A percentile compares a stretch with the other conserved stretches of the same genome.
phyloP scores from a whole-genome alignment of 2,113 vertebrate genomes.

The Candoia aspera region DNA sequence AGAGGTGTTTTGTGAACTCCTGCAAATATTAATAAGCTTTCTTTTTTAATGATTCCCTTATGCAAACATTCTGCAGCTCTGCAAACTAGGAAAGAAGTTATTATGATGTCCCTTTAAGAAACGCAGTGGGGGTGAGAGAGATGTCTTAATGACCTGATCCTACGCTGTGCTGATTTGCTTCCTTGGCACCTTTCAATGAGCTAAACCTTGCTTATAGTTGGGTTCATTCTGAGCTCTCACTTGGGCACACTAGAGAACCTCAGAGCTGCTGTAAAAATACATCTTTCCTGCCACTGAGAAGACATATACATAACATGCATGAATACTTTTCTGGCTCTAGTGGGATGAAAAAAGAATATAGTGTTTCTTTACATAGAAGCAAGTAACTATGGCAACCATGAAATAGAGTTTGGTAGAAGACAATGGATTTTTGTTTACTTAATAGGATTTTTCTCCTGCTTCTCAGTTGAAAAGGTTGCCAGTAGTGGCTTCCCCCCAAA shows the following conservation, averaged over 20 bases:
- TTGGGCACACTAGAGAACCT: not conserved
- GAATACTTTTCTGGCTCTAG: not conserved
- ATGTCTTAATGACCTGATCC: not conserved
- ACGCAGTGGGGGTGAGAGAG: not conserved
- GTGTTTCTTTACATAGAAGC: not conserved
- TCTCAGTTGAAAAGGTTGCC: not conserved
- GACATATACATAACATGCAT: not conserved
- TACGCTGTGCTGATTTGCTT: not conserved
- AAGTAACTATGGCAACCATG: not conserved
- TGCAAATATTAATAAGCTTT: conserved; percentile 8
- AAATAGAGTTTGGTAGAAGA: not conserved
- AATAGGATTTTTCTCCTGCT: not conserved
- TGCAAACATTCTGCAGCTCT: not conserved
- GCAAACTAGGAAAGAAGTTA: conserved; percentile 1
- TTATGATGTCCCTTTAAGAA: conserved; percentile 14
- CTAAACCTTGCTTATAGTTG: not conserved
- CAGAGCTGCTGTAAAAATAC: not conserved
- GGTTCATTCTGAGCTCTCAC: not conserved
- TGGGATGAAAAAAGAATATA: not conserved
- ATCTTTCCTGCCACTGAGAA: not conserved
- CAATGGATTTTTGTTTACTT: not conserved
- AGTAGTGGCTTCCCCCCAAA: not conserved
- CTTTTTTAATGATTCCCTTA: not conserved
- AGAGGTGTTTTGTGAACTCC: conserved; percentile 1
- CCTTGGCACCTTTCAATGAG: not conserved